Evolutionary conservation across 2,113 vertebrate genomes (phyloP).

Genomic region (Phyllopteryx taeniolatus): DNA sequence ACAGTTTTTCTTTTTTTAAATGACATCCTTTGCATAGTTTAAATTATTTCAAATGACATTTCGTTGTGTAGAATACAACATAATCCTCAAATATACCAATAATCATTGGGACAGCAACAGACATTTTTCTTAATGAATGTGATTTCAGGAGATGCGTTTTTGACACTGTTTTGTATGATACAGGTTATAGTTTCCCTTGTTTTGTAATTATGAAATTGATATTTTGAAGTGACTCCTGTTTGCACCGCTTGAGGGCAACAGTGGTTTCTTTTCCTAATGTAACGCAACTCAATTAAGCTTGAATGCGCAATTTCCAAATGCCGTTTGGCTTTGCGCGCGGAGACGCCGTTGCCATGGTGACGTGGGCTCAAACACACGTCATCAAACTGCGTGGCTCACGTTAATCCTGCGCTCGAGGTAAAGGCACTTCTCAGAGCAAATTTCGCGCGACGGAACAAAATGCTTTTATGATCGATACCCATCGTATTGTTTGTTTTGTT

Average conservation of each 20-base stretch:
- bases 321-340: slow-evolving; percentile 19
- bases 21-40: background rate
- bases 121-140: too few relatives aligned
- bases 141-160: background rate
- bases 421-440: background rate
- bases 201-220: slow-evolving; percentile 8
- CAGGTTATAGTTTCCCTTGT: background rate
- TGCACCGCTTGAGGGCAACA: slow-evolving; percentile 14
- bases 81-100: background rate
- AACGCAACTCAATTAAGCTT: background rate
- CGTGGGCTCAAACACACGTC: slow-evolving; percentile 47
- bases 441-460: background rate
- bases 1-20: background rate
- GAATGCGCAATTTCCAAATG: background rate
- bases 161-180: background rate
- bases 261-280: background rate
- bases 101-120: background rate
- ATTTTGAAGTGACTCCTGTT: background rate
- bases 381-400: slow-evolving; percentile 38
- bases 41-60: background rate
- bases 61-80: background rate
- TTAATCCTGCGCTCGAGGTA: slow-evolving; percentile 1
- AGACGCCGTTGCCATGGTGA: slow-evolving; percentile 63
- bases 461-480: background rate
- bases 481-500: background rate